Base-by-base conservation (phyloP, 2,797 vertebrate species). In the Myotis vivesi region DNA sequence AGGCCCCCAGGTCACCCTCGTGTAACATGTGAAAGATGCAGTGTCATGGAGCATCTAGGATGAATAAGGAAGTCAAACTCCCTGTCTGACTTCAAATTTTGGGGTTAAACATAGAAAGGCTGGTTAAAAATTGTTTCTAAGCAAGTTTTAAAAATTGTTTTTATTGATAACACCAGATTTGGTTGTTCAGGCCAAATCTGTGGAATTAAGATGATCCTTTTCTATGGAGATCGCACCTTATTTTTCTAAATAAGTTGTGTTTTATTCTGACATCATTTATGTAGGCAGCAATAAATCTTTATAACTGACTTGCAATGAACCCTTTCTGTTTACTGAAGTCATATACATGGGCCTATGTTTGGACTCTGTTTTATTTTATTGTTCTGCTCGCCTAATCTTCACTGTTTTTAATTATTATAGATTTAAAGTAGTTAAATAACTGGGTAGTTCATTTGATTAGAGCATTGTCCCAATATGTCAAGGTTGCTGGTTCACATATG, bases 171-270 rank as follows among this genome's bases (percentile, higher is more conserved):
- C 89, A 46, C 10, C 44, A 87, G 4, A 55, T 10, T 69, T 53
- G 4, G 1, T 15, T 44, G 44, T 53, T 62, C 23, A 13, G 44
- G 28, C 38, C 23, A 86, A 89, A 66, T 95, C 57, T 49, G 1
- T 90, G 53, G 49, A 57, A 4, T 36, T 17, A 86, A 85, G 57
- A 53, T 79, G 36, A 51, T 57, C 16, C 30, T 89, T 90, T 72
- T 72, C 49, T 82, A 6, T 59, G n/a, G 46, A 66, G 20, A 49
- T 28, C 7, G 44, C 33, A 75, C 53, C 87, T 73, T 28, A 16
- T 84, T 90, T 96, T 94, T 94, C 57, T 76, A 62, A 91, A 77
- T 46, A 66, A 82, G 23, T 17, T 85, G 36, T 17, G 90, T 38
- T 72, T 53, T 53, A 83, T 92, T 44, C 28, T 76, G 64, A 77